Base-by-base conservation (phyloP, 2,888 invertebrate species). In the Auanema sp. region DNA sequence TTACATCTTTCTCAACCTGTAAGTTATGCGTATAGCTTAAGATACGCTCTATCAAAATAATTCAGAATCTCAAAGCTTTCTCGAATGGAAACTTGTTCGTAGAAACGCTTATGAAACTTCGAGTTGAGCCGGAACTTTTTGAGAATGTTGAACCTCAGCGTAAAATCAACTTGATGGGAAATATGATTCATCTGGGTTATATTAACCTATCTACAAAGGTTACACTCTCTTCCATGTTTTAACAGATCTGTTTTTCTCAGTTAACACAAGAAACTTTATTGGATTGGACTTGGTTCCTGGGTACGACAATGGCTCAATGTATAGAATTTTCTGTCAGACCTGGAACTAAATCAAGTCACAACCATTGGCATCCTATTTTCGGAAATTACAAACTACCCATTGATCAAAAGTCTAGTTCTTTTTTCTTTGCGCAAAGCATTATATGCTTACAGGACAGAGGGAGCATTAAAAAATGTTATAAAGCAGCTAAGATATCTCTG, bases 341-440 rank as follows among this genome's bases (percentile, higher is more conserved):
- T 5, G 64, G 64, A 0, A 54, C 52, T 24, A 58, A 65, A 43
- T 62, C 69, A 3, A 66, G 60, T 49, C 64, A 68, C 8, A 61
- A 71, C 16, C 93, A 95, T 85, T 98, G 96, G 96, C 96, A 98
- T 85, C 96, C 96, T 4, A 90, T 97, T 24, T 88, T 98, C 12
- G 97, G 97, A 1, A 62, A 71, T 54, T 75, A 71, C 54, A 57
- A 68, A 61, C 69, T 80, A 21, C 77, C 80, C 14, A 70, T 80
- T 41, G 90, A 90, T 79, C 85, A 86, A 0, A 78, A 83, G 79
- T 84, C 60, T 59, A 66, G n/a, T 25, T n/a, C 14, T 40, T 14
- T 8, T 16, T 5, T 23, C 14, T 53, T 33, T 8, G 8, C 3
- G 4, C 33, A 33, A 33, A 33, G 4, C 8, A 8, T 33, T 33